Conservation (phyloP, 1,140 invertebrate genomes). For the Amyelois transitella region DNA sequence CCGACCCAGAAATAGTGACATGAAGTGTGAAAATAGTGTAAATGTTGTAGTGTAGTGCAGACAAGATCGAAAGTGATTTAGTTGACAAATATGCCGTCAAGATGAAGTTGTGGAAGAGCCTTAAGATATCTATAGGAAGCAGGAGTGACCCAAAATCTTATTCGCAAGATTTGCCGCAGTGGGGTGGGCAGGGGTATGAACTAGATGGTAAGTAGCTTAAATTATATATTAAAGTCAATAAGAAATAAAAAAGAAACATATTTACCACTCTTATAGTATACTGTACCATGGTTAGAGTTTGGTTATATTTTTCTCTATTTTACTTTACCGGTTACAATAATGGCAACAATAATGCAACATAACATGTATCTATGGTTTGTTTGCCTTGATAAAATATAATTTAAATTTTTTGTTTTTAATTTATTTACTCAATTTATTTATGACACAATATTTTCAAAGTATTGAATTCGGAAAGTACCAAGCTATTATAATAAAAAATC, state of each 20-base stretch:
- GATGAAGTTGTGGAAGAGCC: conserved; percentile 69
- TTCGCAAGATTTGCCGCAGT: conserved; percentile 54
- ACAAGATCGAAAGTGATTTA: conserved; percentile 2
- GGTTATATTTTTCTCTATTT: too few species aligned
- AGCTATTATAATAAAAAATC: too few species aligned
- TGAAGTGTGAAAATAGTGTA: conserved; percentile 22
- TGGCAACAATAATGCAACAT: too few species aligned
- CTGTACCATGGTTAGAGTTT: too few species aligned
- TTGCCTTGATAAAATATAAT: too few species aligned
- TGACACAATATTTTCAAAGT: too few species aligned
- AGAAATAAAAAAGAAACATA: background rate
- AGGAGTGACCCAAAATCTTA: conserved; percentile 47
- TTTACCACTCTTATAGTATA: too few species aligned
- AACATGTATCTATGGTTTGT: too few species aligned
- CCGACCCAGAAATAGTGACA: conserved; percentile 10
- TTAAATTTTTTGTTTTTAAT: too few species aligned
- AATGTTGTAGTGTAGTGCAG: conserved; percentile 26
- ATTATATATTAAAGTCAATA: background rate
- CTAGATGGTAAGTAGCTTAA: conserved; percentile 37
- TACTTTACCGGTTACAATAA: too few species aligned
- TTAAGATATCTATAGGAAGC: conserved; percentile 65
- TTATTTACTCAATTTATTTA: too few species aligned
- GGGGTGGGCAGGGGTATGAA: conserved; percentile 57
- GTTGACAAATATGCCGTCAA: conserved; percentile 48
- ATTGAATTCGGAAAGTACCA: too few species aligned